These are phyloP conservation scores for Emmelina monodactyla DNA, from an alignment of 2,888 invertebrate species.

Conservation along the genomic window DNA sequence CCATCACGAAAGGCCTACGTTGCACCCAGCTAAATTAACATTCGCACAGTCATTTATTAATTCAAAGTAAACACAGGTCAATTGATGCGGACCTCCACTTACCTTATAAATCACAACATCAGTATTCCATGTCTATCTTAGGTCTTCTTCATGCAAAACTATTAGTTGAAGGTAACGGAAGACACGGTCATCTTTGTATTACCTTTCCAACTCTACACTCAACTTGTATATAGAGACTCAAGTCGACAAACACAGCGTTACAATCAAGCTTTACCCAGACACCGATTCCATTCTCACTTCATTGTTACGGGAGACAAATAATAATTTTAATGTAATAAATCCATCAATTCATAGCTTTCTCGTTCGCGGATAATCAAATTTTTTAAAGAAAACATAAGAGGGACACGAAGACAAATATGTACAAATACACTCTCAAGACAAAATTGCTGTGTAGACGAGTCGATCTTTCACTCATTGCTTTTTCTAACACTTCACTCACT, in stretches of 20 bases:
- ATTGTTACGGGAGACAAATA: constrained; percentile 15
- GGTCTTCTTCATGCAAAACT: constrained; percentile 16
- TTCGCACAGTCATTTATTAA: constrained; percentile 1
- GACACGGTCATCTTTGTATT: constrained; percentile 21
- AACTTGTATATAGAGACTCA: no score
- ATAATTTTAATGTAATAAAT: constrained; percentile 12
- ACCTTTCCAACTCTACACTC: constrained; percentile 17
- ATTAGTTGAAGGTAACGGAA: constrained; percentile 19
- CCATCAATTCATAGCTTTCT: constrained; percentile 18
- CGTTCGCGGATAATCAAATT: constrained; percentile 8
- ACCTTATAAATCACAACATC: constrained; percentile 20
- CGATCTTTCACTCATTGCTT: no score
- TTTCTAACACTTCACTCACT: no score
- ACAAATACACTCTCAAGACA: constrained; percentile 20
- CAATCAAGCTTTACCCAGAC: constrained; percentile 25
- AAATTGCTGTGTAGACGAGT: no score
- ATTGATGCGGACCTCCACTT: constrained; percentile 12
- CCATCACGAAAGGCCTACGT: constrained; percentile 63
- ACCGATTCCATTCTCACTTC: constrained; percentile 17
- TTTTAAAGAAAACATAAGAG: constrained; percentile 20
- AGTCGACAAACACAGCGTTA: constrained; percentile 20
- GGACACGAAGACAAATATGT: constrained; percentile 35
- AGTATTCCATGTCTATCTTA: constrained; percentile 23
- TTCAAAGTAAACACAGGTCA: constrained; percentile 11
- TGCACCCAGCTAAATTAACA: constrained; percentile 23